These are phyloP conservation scores for Barnardius zonarius DNA, from an alignment of 2,113 vertebrate genomes.

Conservation along the genomic window DNA sequence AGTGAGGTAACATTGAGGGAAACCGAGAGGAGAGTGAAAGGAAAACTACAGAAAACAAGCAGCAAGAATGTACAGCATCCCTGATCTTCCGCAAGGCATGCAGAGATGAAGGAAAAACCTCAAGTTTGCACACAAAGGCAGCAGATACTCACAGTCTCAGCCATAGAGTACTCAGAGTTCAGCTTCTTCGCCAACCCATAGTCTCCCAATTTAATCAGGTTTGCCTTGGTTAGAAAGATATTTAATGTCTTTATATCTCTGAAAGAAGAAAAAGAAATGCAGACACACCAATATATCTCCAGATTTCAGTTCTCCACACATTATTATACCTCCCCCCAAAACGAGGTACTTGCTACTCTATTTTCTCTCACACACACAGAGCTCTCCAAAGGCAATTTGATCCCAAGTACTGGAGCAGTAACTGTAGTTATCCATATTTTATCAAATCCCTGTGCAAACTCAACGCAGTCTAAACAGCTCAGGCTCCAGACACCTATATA, in stretches of 20 bases:
- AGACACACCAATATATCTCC: background rate
- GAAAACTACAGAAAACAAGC: background rate
- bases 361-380: background rate
- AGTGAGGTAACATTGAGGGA: background rate
- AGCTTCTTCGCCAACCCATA: conserved; percentile 97
- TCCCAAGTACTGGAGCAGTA: background rate
- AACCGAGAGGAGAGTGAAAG: background rate
- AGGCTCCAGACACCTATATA: background rate
- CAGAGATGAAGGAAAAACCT: background rate
- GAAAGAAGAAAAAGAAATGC: conserved; percentile 22
- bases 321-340: background rate
- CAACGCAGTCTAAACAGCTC: background rate
- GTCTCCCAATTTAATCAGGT: conserved; percentile 96
- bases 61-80: background rate
- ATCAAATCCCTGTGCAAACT: background rate
- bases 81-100: background rate
- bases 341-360: background rate
- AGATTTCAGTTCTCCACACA: background rate
- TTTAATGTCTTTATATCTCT: conserved; percentile 99
- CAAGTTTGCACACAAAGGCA: background rate
- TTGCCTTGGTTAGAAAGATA: conserved; percentile 98
- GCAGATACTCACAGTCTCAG: conserved; percentile 87
- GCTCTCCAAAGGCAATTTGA: background rate
- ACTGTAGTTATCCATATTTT: background rate
- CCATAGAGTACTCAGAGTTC: conserved; percentile 94